These are phyloP conservation scores for Pluvialis apricaria DNA, from an alignment of 2,113 vertebrate species.

Conservation along the genomic window DNA sequence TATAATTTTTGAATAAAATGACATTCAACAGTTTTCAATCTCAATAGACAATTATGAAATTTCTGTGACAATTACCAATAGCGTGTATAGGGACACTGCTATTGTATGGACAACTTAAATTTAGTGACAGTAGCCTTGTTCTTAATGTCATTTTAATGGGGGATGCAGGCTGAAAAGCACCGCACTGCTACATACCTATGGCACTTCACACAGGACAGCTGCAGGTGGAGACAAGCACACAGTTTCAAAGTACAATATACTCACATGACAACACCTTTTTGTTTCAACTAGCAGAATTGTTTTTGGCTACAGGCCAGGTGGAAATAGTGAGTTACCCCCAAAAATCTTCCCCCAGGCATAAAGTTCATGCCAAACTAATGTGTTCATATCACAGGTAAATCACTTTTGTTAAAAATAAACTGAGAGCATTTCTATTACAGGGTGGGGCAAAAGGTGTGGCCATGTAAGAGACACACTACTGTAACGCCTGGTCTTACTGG, in stretches of 20 bases:
- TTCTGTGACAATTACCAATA: not conserved
- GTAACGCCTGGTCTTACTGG: not conserved
- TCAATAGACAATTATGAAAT: not conserved
- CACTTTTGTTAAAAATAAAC: conserved; percentile 20
- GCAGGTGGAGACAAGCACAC: not conserved
- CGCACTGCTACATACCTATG: not conserved
- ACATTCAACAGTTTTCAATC: not conserved
- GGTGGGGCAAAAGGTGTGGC: not conserved
- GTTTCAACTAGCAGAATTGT: not conserved
- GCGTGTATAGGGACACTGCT: rapidly evolving
- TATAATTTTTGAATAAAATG: not conserved
- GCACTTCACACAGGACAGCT: not conserved
- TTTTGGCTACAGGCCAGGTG: not conserved
- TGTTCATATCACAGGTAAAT: not conserved
- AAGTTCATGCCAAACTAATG: not conserved
- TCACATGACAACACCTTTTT: not conserved
- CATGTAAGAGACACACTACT: not conserved
- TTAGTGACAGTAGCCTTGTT: not conserved
- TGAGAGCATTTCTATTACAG: not conserved
- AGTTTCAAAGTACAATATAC: not conserved
- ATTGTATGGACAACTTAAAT: rapidly evolving
- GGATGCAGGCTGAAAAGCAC: not conserved
- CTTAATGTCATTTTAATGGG: not conserved
- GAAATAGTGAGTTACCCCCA: conserved; percentile 19
- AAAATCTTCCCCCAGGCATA: conserved; percentile 12